Evolutionary conservation across 1,140 invertebrate species (phyloP), one percentile per base, ranked within the genome.

Genomic region (Atta cephalotes): DNA sequence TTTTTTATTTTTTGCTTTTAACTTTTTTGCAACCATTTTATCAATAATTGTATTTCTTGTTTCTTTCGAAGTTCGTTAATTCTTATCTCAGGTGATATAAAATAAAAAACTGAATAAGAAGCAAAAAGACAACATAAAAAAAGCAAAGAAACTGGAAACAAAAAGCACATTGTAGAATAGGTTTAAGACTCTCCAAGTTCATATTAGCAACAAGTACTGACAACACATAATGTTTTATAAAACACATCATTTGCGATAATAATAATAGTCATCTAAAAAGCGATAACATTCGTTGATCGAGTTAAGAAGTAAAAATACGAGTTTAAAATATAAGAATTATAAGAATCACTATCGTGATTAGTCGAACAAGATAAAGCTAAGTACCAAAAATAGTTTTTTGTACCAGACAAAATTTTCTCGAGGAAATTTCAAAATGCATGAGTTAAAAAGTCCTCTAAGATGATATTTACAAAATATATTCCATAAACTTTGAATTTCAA

Each of bases 391-490:
- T 53, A 81, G 31, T 28, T 68, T 21, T 53, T 80, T 53, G n/a
- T 81, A 81, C 31, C 51, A 56, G 49, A 81, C 21, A 81, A 70
- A 79, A 79, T 25, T 66, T 70, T 21, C 9, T 45, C 31, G 9
- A 70, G 31, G 6, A 70, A 25, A 49, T 14, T 70, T 35, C 6
- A 71, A 58, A 31, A 71, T 79, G 7, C 18, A 70, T 2, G 25
- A 70, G 65, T 39, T 53, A 21, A 21, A 31, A 70, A 25, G 4
- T 28, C 18, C 31, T 71, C 21, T 71, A 39, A 81, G 10, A 35
- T 79, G 21, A 16, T 81, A 71, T 81, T 56, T 81, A 81, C n/a
- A 81, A 71, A 81, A 80, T 81, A 71, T 81, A 58, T 28, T 71
- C 31, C 21, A 81, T 14, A 81, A 79, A 66, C 62, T 66, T 79